These are phyloP conservation scores for Oophaga pumilio DNA, from an alignment of 2,113 vertebrate species.

Conservation along the genomic window DNA sequence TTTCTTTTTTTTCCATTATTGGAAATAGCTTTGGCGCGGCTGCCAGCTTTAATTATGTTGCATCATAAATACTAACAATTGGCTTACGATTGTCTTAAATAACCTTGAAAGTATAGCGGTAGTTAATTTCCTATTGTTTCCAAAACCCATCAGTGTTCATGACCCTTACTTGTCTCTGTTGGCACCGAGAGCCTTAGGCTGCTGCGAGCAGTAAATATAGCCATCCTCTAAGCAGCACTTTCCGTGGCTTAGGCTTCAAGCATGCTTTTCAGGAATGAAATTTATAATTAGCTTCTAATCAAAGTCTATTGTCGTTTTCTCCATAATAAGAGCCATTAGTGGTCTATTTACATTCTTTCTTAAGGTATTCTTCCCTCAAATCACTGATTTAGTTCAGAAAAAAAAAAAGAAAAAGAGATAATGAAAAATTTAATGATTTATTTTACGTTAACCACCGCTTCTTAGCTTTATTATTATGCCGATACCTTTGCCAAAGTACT, in stretches of 20 bases:
- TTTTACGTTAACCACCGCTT: not conserved
- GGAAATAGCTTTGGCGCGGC: not conserved
- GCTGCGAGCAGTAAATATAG: not conserved
- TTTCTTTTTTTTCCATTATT: not conserved
- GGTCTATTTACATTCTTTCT: constrained; percentile 17
- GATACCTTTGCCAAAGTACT: constrained; percentile 3
- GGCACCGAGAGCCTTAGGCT: not conserved
- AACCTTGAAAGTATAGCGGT: constrained; percentile 1
- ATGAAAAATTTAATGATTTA: constrained; percentile 21
- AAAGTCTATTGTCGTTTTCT: constrained; percentile 12
- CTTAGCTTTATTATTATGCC: not conserved
- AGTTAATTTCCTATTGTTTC: constrained; percentile 26
- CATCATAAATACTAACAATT: not conserved
- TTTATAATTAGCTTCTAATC: constrained; percentile 36
- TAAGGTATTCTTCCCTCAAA: constrained; percentile 11
- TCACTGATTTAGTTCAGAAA: not conserved
- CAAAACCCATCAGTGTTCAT: not conserved
- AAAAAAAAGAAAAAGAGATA: not conserved
- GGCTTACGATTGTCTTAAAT: constrained; percentile 21
- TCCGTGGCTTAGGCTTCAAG: constrained; percentile 10
- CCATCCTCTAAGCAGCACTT: not conserved
- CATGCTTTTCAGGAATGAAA: constrained; percentile 19
- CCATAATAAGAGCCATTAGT: constrained; percentile 9
- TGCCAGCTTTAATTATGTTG: constrained; percentile 12
- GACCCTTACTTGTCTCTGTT: constrained; percentile 5